Base-by-base conservation (phyloP, 2,888 invertebrate genomes). In the Flexamia atlantica region DNA sequence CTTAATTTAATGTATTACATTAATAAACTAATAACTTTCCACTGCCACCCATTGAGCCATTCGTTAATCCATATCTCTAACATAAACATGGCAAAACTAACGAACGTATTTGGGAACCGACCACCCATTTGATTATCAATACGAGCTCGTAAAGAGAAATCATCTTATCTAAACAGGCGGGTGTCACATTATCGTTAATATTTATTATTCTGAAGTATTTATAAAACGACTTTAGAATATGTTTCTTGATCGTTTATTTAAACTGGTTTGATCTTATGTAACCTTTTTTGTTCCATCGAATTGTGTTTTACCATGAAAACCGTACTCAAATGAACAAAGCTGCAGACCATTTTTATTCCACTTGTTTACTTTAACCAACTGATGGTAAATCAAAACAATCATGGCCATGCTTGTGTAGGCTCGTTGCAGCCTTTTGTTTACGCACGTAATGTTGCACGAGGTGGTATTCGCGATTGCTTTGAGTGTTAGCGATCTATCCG, bases 351-450 rank as follows among this genome's bases (percentile, higher is more conserved):
- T 36, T 36, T 36, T 36, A 17, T 46, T 46, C 17, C 2, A 3
- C 12, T 12, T 57, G 57, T 57, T 57, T 57, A 14, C 57, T 4
- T 57, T 57, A 9, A 23, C 10, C 57, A 7, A 57, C 57, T 3
- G 57, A 20, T 5, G 23, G 23, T 57, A 57, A 20, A 57, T 25
- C 3, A 20, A 57, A 57, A 57, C 57, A 57, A 17, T 12, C 2
- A 57, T 64, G 7, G 28, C 30, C 25, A 28, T 3, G 64, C 5
- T 64, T 64, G 64, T 64, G 28, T 28, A 30, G 17, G 30, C 23
- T 53, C 53, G 30, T 64, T 64, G 30, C 28, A 64, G 25, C 4
- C 20, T 57, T 64, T 64, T 64, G 64, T 64, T 64, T 64, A 28
- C 64, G n/a, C 14, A 64, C 12, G 14, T 36, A 36, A n/a, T 17